Evolutionary conservation across 1,140 invertebrate genomes (phyloP), one percentile per base, ranked within the genome.

Genomic region (Drosophila albomicans): DNA sequence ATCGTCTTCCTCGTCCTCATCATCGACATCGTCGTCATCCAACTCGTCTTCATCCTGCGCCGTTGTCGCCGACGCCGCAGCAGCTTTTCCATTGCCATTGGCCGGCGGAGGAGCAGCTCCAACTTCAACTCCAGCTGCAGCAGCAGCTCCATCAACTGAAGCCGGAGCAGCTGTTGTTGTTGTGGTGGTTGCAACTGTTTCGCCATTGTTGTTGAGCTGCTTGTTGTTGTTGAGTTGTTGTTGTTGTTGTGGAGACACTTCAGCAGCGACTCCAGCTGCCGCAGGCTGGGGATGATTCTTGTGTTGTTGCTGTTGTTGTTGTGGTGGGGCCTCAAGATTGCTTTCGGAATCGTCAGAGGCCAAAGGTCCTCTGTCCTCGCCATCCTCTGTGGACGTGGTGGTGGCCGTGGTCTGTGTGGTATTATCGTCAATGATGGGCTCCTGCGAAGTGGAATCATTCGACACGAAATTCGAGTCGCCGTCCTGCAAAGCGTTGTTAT

Each of bases 271-370:
- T 25, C 20, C 41, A 43, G n/a, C 41, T 70, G 41, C 74, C 52
- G 54, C 52, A 61, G 38, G 48, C 46, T n/a, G 41, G 45, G 49
- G 59, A 62, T 52, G 75, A 46, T 94, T 93, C 65, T 92, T 81
- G 13, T 32, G 5, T 7, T 38, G 32, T 35, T 35, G n/a, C n/a
- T n/a, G n/a, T n/a, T 32, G 5, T 7, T 38, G 35, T 10, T 38
- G 35, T 8, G 92, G 87, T 32, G 94, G 94, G 81, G 94, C 94
- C 91, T 95, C 94, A 38, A 94, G 91, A 85, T 95, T 95, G 75
- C 94, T 95, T 75, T 92, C 92, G 43, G 87, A 91, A 49, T 92
- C 90, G 10, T 92, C 90, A 10, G 87, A 91, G 68, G 86, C 85
- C 6, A 91, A 56, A 28, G 86, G 87, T 58, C 85, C 71, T 32